phyloP scores from a whole-genome alignment of 2,797 vertebrate genomes.

The Poecilia gillii region DNA sequence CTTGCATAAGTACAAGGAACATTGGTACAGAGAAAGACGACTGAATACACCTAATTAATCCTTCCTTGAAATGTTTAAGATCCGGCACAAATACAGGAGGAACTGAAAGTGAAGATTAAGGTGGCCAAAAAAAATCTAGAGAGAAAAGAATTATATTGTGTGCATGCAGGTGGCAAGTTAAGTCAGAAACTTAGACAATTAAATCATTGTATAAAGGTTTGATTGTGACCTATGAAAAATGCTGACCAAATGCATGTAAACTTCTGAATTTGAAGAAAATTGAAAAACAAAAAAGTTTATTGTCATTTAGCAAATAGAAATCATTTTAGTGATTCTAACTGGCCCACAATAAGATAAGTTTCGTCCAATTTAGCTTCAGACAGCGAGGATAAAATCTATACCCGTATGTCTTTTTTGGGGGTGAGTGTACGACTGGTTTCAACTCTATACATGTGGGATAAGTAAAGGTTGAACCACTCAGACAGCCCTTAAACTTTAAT shows the following conservation, averaged over 20 bases:
- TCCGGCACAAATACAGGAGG: conserved; percentile 35
- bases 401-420: background rate
- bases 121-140: conserved; percentile 6
- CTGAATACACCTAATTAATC: conserved; percentile 58
- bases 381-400: background rate
- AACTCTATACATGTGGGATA: background rate
- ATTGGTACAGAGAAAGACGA: conserved; percentile 50
- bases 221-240: background rate
- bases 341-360: background rate
- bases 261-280: background rate
- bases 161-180: background rate
- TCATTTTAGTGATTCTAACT: too few species aligned
- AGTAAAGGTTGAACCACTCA: background rate
- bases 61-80: conserved; percentile 53
- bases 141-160: background rate
- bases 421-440: background rate
- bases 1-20: conserved; percentile 47
- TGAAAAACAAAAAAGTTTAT: background rate
- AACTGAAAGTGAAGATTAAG: conserved; percentile 9
- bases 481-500: background rate
- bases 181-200: background rate
- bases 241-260: background rate
- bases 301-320: too few species aligned
- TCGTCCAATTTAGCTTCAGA: background rate
- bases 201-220: background rate